Conservation (phyloP, 2,888 invertebrate genomes). For the Fragum whitleyi region DNA sequence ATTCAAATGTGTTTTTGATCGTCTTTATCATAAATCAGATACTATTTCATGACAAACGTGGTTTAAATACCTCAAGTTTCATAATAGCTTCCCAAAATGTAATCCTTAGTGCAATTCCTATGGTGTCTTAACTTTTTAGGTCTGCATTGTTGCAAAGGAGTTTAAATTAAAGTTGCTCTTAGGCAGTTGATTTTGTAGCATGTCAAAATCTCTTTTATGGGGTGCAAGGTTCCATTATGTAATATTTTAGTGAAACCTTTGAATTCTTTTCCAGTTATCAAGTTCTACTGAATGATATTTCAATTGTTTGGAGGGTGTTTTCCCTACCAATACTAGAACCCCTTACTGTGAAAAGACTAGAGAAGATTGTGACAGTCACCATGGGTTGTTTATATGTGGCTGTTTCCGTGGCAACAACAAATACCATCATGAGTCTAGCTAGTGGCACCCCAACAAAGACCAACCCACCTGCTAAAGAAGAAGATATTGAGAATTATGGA, state of each 20-base stretch:
- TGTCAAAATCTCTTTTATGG: too few species aligned
- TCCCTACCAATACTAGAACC: slow-evolving; percentile 95
- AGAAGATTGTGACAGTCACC: slow-evolving; percentile 92
- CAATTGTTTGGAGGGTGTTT: slow-evolving; percentile 92
- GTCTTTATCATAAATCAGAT: too few species aligned
- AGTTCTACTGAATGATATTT: slow-evolving; percentile 93
- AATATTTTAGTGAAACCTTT: too few species aligned
- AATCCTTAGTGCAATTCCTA: too few species aligned
- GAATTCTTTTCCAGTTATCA: slow-evolving; percentile 91
- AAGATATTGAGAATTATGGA: slow-evolving; percentile 92
- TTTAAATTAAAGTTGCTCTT: too few species aligned
- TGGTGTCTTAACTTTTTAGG: too few species aligned
- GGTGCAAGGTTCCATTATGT: neutral
- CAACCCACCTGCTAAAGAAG: slow-evolving; percentile 86
- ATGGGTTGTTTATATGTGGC: slow-evolving; percentile 92
- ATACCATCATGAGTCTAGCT: slow-evolving; percentile 82
- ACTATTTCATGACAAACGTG: too few species aligned
- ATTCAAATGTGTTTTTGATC: too few species aligned
- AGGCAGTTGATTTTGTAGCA: too few species aligned
- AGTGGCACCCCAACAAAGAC: slow-evolving; percentile 75
- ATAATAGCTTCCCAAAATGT: too few species aligned
- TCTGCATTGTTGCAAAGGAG: too few species aligned
- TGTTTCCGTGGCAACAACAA: slow-evolving; percentile 85
- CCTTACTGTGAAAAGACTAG: slow-evolving; percentile 92
- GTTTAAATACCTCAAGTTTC: too few species aligned